phyloP scores from a whole-genome alignment of 2,113 vertebrate species.

The Pteropus alecto region DNA sequence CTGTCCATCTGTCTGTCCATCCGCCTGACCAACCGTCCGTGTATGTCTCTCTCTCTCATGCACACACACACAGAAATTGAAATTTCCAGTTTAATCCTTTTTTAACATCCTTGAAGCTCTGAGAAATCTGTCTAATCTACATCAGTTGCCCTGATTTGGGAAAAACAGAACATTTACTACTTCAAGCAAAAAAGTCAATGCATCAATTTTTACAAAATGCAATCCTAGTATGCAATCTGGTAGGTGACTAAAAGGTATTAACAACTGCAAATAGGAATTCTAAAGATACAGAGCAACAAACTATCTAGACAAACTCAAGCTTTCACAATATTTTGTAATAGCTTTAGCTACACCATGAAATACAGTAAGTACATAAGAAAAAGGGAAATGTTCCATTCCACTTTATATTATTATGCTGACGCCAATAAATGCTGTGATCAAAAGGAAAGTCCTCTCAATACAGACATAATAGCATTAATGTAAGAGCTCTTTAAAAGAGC shows the following conservation, averaged over 20 bases:
- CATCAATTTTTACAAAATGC: not conserved
- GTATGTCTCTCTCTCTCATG: not conserved
- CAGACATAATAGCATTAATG: not conserved
- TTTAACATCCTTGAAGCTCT: not conserved
- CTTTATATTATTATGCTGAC: not conserved
- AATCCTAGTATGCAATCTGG: not conserved
- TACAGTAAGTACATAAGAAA: not conserved
- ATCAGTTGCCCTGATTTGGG: not conserved
- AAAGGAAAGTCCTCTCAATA: not conserved
- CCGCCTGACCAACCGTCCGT: no score
- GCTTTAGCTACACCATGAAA: not conserved
- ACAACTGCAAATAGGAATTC: not conserved
- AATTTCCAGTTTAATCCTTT: conserved; percentile 32
- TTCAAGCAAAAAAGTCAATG: conserved; percentile 12
- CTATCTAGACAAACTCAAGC: not conserved
- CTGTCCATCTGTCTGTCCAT: no score
- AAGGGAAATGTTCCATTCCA: not conserved
- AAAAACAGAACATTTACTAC: not conserved
- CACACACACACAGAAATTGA: not conserved
- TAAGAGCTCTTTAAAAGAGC: not conserved
- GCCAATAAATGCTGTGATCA: not conserved
- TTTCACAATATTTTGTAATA: not conserved
- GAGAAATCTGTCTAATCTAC: not conserved
- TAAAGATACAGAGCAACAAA: not conserved
- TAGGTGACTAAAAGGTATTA: not conserved